Percentiles rank a stretch among this genome's conserved stretches.
Conservation (phyloP, 2,113 vertebrate species). For the Irena cyanogastra region DNA sequence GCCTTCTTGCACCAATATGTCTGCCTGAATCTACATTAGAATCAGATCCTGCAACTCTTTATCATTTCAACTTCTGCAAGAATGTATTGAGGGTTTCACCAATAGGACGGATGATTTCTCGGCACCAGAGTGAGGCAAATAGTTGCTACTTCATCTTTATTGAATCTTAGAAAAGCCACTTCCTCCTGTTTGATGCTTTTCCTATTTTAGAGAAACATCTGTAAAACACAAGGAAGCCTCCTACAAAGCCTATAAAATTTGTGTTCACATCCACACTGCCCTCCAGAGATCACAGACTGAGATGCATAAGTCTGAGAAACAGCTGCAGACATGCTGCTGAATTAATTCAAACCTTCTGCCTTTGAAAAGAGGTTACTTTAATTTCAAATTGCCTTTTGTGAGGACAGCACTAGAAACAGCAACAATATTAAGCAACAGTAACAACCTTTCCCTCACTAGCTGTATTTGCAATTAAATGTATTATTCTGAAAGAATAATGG, state of each 20-base stretch:
- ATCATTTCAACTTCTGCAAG: not conserved
- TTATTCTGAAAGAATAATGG: not conserved
- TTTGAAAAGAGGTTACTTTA: not conserved
- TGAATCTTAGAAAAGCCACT: not conserved
- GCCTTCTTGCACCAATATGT: not conserved
- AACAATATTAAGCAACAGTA: not conserved
- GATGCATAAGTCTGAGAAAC: not conserved
- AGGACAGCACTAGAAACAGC: not conserved
- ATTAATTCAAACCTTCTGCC: not conserved
- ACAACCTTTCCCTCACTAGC: not conserved
- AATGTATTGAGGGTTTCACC: not conserved
- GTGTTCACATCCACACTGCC: not conserved
- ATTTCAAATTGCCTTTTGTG: not conserved
- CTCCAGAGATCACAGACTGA: not conserved
- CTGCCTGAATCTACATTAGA: not conserved
- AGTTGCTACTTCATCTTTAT: not conserved
- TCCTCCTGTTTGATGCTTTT: not conserved
- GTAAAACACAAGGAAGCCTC: not conserved
- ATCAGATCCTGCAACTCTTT: not conserved
- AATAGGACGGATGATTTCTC: not conserved
- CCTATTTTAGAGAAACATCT: not conserved
- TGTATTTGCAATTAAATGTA: not conserved
- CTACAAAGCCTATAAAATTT: not conserved
- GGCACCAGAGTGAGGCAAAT: not conserved
- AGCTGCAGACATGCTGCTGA: not conserved